These are phyloP conservation scores for Melieria picta DNA, from an alignment of 2,888 invertebrate genomes.

Conservation along the genomic window DNA sequence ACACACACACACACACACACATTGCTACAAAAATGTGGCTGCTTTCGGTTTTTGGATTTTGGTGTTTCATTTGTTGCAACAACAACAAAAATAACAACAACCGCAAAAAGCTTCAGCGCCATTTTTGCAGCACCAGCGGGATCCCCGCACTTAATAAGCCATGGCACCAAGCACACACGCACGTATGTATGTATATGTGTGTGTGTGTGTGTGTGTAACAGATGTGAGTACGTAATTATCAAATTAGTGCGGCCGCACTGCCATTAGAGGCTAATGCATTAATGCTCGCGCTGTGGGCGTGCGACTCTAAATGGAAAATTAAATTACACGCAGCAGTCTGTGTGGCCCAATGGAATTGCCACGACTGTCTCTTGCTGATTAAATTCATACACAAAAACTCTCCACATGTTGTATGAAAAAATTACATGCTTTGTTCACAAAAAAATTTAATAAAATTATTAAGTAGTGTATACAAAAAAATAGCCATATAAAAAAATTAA, in stretches of 20 bases:
- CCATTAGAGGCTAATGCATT: slow-evolving; percentile 30
- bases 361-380: too few species aligned
- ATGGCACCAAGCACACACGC: background rate
- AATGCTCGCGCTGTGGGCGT: background rate
- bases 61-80: slow-evolving; percentile 5
- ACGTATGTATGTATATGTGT: background rate
- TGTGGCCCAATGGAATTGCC: too few species aligned
- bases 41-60: slow-evolving; percentile 3
- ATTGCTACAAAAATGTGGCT: background rate
- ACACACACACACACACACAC: background rate
- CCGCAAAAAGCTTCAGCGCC: background rate
- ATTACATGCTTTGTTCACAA: too few species aligned
- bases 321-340: too few species aligned
- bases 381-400: too few species aligned
- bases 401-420: too few species aligned
- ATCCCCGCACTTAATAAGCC: background rate
- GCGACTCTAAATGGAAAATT: too few species aligned
- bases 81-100: slow-evolving; percentile 9
- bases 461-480: too few species aligned
- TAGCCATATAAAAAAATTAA: too few species aligned
- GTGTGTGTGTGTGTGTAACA: slow-evolving; percentile 27
- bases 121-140: background rate
- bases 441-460: too few species aligned
- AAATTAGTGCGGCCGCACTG: slow-evolving; percentile 41
- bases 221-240: slow-evolving; percentile 41